A percentile compares a stretch with the other conserved stretches of the same genome.
Evolutionary conservation across 2,888 invertebrate genomes (phyloP).

Genomic region (Andrena dorsata): DNA sequence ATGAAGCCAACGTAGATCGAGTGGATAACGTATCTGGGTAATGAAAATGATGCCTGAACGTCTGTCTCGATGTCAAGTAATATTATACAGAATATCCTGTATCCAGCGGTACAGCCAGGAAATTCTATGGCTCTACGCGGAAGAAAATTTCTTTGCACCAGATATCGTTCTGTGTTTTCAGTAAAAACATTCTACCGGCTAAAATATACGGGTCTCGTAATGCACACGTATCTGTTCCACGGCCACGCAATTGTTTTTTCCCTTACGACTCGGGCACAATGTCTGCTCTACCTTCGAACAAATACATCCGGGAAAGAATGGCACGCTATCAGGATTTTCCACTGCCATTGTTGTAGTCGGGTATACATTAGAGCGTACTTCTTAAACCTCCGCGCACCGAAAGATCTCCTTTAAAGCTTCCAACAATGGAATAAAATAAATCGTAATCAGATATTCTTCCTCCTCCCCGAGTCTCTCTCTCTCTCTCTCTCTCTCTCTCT

Average conservation of each 20-base stretch:
- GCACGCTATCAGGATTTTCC: conserved; percentile 25
- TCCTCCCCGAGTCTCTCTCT: background rate
- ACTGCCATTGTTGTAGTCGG: conserved; percentile 34
- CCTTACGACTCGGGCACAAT: conserved; percentile 25
- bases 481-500: background rate
- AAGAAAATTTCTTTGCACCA: background rate
- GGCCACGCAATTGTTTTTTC: conserved; percentile 14
- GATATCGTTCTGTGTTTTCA: background rate
- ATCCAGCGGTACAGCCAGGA: background rate
- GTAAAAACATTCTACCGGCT: conserved; percentile 7
- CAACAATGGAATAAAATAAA: conserved; percentile 33
- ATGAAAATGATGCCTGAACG: background rate
- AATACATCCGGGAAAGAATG: conserved; percentile 29
- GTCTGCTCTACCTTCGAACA: conserved; percentile 28
- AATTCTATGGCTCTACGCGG: background rate
- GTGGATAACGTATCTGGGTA: background rate
- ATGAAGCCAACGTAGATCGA: conserved; percentile 19
- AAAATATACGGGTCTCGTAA: background rate
- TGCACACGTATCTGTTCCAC: conserved; percentile 2
- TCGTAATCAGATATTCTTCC: conserved; percentile 36
- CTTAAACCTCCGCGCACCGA: conserved; percentile 15
- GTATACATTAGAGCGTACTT: conserved; percentile 24
- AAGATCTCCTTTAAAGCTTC: conserved; percentile 20
- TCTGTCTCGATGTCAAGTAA: background rate
- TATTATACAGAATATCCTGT: conserved; percentile 9